Evolutionary conservation across 2,113 vertebrate species (phyloP), one percentile per base, ranked within the genome.

Genomic region (Onychorhynchus coronatus): DNA sequence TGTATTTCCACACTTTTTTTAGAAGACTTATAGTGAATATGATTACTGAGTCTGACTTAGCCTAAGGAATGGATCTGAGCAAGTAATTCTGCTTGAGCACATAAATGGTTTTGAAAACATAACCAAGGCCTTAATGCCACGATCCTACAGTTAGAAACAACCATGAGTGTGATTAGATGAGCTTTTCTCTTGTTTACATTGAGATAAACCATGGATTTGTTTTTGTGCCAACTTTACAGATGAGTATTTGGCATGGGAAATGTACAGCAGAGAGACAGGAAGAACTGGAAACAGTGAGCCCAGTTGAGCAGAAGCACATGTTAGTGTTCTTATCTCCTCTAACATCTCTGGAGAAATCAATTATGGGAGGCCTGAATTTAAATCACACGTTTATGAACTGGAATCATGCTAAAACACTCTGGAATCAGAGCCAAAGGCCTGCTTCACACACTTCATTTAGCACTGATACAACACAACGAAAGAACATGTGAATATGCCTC

Each of bases 21-120:
- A 68, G 44, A 62, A 18, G 93, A 70, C 30, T 98, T 98, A 97
- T 30, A 66, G 76, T 24, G 70, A 87, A 37, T 98, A 97, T 17
- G 73, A 16, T 37, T 71, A 85, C 5, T 4, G 3, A 74, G 86
- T 52, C 96, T 89, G 92, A 90, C n/a, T 98, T 98, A 98, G 97
- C 42, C 93, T 93, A 35, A 89, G 46, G 74, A 63, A 16, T 12
- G n/a, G 47, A 16, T 46, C 93, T 14, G 97, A 96, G 97, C 98
- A 96, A 98, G 97, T 96, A 77, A 83, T 85, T 72, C 92, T 39
- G 22, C 23, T n/a, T 37, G 76, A 85, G 59, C 42, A 63, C 23
- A 62, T 42, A 52, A 59, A 37, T 37, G 46, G 9, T 87, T 76
- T 30, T 78, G 39, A 68, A 75, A 88, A 41, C 83, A 14, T 72